Evolutionary conservation across 53 echinoderm and acorn worm species (phyloP), one percentile per base, ranked within the genome.

Genomic region (Astropecten irregularis): DNA sequence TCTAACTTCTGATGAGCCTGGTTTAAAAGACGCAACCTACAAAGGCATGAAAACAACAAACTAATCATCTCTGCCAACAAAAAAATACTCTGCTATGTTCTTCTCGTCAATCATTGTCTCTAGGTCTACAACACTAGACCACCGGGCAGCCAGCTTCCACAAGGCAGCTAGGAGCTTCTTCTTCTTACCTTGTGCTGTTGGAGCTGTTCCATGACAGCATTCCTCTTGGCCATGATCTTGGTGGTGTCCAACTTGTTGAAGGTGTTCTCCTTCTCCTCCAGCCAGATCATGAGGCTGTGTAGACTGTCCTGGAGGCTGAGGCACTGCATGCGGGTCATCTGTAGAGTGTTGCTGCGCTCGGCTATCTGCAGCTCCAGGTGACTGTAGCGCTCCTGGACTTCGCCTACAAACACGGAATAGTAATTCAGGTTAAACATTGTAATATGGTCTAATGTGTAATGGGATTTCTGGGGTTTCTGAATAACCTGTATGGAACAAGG

Each of bases 261-360:
- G 37, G 93, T 92, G 71, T 94, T 92, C 76, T 97, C 99, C 38
- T 92, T 93, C 85, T 94, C 99, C 59, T 97, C 99, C 84, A 97
- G 88, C 99, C 99, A 97, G 85, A 90, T 97, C 50, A 97, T 87
- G 20, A 94, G 99, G 27, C 91, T 88, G 59, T 97, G 92, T 2
- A 97, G 90, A 81, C 90, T 87, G 85, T 94, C 94, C 81, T 90
- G 94, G 36, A 97, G 88, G 60, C 99, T 93, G 59, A 90, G 99
- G 55, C 90, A 92, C 88, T 97, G 92, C 92, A 91, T 97, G 53
- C 95, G 91, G 1, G 99, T 93, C 79, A 87, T 83, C 88, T 97
- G 99, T 22, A 97, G 85, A 2, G 85, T 90, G 92, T 94, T 92
- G 88, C 93, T 93, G 28, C 99, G 85, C 72, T 97, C 94, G 0